Conservation (phyloP, 2,113 vertebrate genomes). For the Ctenodactylus gundi region DNA sequence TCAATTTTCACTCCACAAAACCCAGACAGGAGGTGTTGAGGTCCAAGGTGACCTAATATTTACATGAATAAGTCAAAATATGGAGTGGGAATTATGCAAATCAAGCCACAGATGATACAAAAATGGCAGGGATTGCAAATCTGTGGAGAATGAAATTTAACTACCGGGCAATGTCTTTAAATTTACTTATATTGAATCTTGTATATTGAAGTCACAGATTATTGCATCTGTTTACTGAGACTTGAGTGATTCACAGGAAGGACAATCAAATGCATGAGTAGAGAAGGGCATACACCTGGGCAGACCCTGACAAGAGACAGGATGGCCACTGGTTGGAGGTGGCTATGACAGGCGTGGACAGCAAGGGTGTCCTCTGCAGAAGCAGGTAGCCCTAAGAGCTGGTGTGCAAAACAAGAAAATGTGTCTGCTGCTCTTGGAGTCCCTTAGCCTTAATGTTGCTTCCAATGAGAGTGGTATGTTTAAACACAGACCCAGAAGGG, state of each 20-base stretch:
- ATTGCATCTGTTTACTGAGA: conserved; percentile 65
- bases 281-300: conserved; percentile 26
- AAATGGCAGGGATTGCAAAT: conserved; percentile 51
- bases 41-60: conserved; percentile 51
- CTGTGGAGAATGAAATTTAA: conserved; percentile 60
- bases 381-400: not conserved
- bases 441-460: conserved; percentile 15
- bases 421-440: not conserved
- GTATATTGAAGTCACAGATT: conserved; percentile 70
- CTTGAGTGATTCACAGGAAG: conserved; percentile 40
- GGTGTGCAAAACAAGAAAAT: not conserved
- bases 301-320: not conserved
- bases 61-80: conserved; percentile 64
- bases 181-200: conserved; percentile 71
- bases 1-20: not conserved
- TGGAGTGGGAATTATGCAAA: conserved; percentile 60
- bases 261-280: conserved; percentile 35
- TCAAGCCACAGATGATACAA: conserved; percentile 54
- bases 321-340: not conserved
- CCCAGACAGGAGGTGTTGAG: conserved; percentile 14
- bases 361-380: not conserved
- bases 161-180: conserved; percentile 69
- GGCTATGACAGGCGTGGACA: accelerated
- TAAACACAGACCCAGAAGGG: not conserved
- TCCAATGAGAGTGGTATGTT: not conserved